These are phyloP conservation scores for Anomalospiza imberbis DNA, from an alignment of 2,797 vertebrate species.

Conservation along the genomic window DNA sequence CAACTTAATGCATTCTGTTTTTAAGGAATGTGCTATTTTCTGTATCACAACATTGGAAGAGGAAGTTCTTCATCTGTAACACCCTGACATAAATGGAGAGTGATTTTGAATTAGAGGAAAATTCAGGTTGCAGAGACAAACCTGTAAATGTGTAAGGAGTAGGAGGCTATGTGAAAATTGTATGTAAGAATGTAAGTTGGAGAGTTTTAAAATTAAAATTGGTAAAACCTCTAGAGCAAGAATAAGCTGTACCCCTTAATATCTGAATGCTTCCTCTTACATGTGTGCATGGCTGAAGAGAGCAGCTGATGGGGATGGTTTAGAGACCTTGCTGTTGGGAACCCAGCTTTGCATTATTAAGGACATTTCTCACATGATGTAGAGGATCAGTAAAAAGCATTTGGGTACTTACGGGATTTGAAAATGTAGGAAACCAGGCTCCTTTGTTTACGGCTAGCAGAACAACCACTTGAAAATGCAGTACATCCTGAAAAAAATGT, in stretches of 20 bases:
- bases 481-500: neutral
- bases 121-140: neutral
- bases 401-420: neutral
- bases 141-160: neutral
- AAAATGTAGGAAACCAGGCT: neutral
- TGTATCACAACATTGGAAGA: neutral
- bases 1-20: neutral
- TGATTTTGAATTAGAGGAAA: neutral
- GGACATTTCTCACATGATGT: neutral
- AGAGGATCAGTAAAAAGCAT: neutral
- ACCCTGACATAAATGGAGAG: neutral
- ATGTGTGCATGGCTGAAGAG: accelerated
- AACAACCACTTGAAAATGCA: neutral
- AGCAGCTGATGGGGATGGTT: neutral
- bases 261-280: neutral
- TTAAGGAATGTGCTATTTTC: neutral
- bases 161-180: neutral
- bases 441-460: neutral
- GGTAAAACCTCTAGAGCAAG: neutral
- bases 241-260: neutral
- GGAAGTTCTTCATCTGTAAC: neutral
- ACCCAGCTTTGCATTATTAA: neutral
- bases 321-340: neutral
- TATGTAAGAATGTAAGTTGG: neutral
- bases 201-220: neutral